Conservation (phyloP, 2,797 vertebrate species). For the Botia kubotai region DNA sequence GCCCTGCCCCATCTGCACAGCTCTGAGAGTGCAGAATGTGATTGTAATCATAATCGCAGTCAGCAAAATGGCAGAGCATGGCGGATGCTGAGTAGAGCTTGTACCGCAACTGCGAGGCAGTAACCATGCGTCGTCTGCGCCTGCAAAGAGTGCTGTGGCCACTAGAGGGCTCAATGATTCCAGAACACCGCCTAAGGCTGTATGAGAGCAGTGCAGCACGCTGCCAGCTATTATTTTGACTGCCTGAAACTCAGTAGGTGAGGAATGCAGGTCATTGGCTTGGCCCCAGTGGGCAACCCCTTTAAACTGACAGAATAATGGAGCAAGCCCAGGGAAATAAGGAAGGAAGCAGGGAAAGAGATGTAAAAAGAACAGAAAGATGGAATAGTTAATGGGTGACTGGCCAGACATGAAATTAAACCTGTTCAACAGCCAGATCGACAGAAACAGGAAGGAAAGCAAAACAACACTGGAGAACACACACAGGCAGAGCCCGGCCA, state of each 20-base stretch:
- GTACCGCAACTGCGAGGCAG: background rate
- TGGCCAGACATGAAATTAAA: slow-evolving; percentile 41
- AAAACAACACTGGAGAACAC: slow-evolving; percentile 12
- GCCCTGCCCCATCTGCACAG: slow-evolving; percentile 13
- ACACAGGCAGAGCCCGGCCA: slow-evolving; percentile 38
- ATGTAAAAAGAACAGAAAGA: slow-evolving; percentile 52
- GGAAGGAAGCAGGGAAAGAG: slow-evolving; percentile 26
- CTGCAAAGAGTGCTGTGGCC: slow-evolving; percentile 46
- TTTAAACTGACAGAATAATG: slow-evolving; percentile 8
- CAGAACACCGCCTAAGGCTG: slow-evolving; percentile 36
- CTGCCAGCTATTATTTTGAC: slow-evolving; percentile 67
- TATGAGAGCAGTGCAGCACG: slow-evolving; percentile 40
- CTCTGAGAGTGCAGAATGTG: slow-evolving; percentile 39
- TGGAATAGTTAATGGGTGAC: slow-evolving; percentile 50
- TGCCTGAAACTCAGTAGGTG: slow-evolving; percentile 54
- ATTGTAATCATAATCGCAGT: slow-evolving; percentile 43
- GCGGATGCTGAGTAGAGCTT: slow-evolving; percentile 22
- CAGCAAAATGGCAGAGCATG: slow-evolving; percentile 23
- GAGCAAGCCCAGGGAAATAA: background rate
- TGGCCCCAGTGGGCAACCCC: slow-evolving; percentile 42
- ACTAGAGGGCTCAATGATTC: slow-evolving; percentile 73
- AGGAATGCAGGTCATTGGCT: slow-evolving; percentile 25
- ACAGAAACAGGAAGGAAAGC: slow-evolving; percentile 44
- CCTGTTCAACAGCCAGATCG: slow-evolving; percentile 10
- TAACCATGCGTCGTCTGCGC: background rate